phyloP scores from a whole-genome alignment of 2,113 vertebrate species.

The Planiliza haematocheilus region DNA sequence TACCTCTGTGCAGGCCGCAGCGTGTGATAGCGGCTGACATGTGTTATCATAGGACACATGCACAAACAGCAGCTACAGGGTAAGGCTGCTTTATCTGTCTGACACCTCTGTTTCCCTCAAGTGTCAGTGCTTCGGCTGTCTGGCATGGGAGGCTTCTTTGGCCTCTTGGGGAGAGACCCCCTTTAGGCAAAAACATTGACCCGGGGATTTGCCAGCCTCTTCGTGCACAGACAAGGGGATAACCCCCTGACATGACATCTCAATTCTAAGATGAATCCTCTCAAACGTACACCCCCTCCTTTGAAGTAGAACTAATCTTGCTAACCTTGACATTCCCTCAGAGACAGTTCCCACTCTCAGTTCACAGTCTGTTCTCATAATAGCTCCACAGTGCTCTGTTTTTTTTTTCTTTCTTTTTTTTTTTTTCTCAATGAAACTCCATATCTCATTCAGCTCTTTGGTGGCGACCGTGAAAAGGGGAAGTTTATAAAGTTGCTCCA shows the following conservation, averaged over 20 bases:
- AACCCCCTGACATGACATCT: slow-evolving; percentile 61
- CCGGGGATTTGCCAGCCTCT: slow-evolving; percentile 43
- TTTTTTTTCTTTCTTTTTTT: slow-evolving; percentile 20
- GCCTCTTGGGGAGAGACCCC: slow-evolving; percentile 36
- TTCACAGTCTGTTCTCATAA: slow-evolving; percentile 74
- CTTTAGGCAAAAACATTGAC: slow-evolving; percentile 33
- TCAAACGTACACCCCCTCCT: slow-evolving; percentile 55
- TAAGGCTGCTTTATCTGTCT: slow-evolving; percentile 70
- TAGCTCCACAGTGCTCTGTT: slow-evolving; percentile 64
- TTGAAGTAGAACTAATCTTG: slow-evolving; percentile 78
- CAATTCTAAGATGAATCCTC: slow-evolving; percentile 63
- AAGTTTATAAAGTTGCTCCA: slow-evolving; percentile 46
- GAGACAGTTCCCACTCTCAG: slow-evolving; percentile 74
- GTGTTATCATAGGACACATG: slow-evolving; percentile 84
- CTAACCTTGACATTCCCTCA: slow-evolving; percentile 78
- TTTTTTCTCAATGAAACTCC: slow-evolving; percentile 76
- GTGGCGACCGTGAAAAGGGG: slow-evolving; percentile 46
- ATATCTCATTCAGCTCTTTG: slow-evolving; percentile 77
- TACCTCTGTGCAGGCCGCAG: slow-evolving; percentile 81
- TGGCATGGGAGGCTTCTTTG: slow-evolving; percentile 56
- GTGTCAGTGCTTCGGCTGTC: slow-evolving; percentile 62
- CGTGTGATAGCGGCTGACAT: slow-evolving; percentile 81
- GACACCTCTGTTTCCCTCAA: slow-evolving; percentile 78
- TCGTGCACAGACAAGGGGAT: slow-evolving; percentile 40
- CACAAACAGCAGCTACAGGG: slow-evolving; percentile 68